Evolutionary conservation across 2,888 invertebrate species (phyloP).

Genomic region (Tiliacea citrago): DNA sequence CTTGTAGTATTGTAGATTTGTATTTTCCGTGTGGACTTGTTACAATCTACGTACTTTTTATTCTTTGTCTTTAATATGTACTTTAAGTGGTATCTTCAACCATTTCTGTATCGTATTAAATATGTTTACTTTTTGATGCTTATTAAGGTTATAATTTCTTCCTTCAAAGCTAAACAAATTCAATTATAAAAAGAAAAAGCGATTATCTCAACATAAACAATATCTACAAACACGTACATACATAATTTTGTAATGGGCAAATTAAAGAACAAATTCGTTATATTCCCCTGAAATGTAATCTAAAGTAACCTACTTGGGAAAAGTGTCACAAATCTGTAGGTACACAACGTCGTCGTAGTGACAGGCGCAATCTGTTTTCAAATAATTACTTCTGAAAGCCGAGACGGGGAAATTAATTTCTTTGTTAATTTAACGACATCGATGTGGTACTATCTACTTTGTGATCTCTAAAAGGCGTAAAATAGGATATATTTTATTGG

Average conservation of each 20-base stretch:
- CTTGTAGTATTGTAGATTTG: too few relatives aligned
- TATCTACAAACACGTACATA: constrained; percentile 4
- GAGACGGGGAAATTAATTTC: constrained; percentile 87
- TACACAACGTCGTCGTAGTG: constrained; percentile 76
- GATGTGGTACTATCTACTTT: constrained; percentile 69
- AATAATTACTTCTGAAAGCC: constrained; percentile 88
- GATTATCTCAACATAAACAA: constrained; percentile 40
- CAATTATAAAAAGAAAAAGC: constrained; percentile 14
- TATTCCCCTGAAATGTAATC: constrained; percentile 22
- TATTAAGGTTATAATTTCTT: background rate
- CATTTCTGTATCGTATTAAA: background rate
- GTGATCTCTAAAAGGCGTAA: constrained; percentile 58
- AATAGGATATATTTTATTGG: constrained; percentile 4
- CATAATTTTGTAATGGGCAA: constrained; percentile 13
- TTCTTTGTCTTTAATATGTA: background rate
- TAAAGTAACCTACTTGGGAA: constrained; percentile 30
- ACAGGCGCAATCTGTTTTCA: constrained; percentile 88
- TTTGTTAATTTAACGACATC: constrained; percentile 83
- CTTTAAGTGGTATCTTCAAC: background rate
- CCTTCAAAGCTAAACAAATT: background rate
- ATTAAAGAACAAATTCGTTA: constrained; percentile 15
- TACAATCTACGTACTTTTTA: background rate
- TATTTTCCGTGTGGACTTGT: background rate
- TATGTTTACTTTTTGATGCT: background rate
- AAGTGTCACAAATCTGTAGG: constrained; percentile 70